Percentiles rank a stretch among this genome's conserved stretches.
phyloP scores from a whole-genome alignment of 2,888 invertebrate species.

The Lasioglossum calceatum region DNA sequence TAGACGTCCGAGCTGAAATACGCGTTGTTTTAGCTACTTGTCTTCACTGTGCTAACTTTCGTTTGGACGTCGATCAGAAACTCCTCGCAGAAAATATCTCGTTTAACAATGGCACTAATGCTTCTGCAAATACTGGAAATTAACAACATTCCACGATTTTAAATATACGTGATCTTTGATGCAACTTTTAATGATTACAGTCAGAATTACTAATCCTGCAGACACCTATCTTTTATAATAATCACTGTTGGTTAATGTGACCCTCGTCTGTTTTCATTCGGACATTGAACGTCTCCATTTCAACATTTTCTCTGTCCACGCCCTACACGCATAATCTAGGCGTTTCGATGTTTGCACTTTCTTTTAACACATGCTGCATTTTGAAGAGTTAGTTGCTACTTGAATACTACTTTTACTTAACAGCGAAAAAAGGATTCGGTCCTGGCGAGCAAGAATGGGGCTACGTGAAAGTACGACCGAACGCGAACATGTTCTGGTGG shows the following conservation, averaged over 20 bases:
- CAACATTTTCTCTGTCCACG: background rate
- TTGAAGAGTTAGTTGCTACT: background rate
- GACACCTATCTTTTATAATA: too few species aligned
- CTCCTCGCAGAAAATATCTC: background rate
- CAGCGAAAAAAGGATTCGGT: constrained; percentile 85
- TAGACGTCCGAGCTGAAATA: constrained; percentile 22
- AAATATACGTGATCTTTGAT: background rate
- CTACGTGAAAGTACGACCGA: constrained; percentile 89
- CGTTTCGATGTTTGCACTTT: background rate
- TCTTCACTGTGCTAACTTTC: constrained; percentile 54
- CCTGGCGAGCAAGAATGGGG: constrained; percentile 90
- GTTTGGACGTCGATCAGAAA: background rate
- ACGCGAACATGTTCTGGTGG: constrained; percentile 96
- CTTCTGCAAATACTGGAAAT: background rate
- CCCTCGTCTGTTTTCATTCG: background rate
- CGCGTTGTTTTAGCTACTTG: constrained; percentile 42
- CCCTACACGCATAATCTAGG: background rate
- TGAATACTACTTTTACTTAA: background rate
- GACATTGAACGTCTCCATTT: background rate
- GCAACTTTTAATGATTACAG: background rate
- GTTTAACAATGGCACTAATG: background rate
- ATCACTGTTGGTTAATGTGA: background rate
- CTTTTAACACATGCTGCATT: background rate
- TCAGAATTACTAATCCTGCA: too few species aligned
- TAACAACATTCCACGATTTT: background rate